phyloP scores from a whole-genome alignment of 2,888 invertebrate genomes.

The Noctua janthina region DNA sequence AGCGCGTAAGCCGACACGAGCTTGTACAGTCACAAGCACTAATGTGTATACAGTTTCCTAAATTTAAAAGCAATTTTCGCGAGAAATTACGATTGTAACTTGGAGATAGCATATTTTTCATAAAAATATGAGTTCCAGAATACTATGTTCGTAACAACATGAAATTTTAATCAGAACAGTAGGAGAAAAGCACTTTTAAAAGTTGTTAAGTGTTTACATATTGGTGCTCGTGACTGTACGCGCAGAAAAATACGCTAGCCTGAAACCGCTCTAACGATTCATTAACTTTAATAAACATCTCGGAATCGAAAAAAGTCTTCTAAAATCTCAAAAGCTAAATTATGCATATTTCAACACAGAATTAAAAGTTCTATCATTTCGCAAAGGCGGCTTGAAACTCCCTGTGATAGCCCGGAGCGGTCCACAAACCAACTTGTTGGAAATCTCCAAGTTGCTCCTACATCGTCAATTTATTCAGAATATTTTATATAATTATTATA shows the following conservation, averaged over 20 bases:
- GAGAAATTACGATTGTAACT: no score
- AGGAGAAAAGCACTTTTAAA: no score
- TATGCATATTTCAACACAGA: slow-evolving; percentile 40
- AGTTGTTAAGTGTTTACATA: no score
- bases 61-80: no score
- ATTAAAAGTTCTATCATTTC: slow-evolving; percentile 60
- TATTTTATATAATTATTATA: slow-evolving; percentile 35
- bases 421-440: slow-evolving; percentile 30
- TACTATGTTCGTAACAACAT: no score
- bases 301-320: neutral
- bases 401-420: slow-evolving; percentile 35
- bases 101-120: no score
- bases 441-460: slow-evolving; percentile 36
- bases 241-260: neutral
- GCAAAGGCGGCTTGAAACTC: slow-evolving; percentile 21
- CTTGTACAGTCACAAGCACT: neutral
- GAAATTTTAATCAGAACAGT: no score
- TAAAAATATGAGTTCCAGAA: no score
- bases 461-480: slow-evolving; percentile 39
- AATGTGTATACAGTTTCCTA: no score
- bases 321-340: slow-evolving; percentile 23
- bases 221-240: neutral
- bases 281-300: neutral
- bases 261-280: neutral
- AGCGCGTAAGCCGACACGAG: neutral